These are phyloP conservation scores for Parazoanthus darwini DNA, from an alignment of 92 coral and sea anemone species.

Conservation along the genomic window DNA sequence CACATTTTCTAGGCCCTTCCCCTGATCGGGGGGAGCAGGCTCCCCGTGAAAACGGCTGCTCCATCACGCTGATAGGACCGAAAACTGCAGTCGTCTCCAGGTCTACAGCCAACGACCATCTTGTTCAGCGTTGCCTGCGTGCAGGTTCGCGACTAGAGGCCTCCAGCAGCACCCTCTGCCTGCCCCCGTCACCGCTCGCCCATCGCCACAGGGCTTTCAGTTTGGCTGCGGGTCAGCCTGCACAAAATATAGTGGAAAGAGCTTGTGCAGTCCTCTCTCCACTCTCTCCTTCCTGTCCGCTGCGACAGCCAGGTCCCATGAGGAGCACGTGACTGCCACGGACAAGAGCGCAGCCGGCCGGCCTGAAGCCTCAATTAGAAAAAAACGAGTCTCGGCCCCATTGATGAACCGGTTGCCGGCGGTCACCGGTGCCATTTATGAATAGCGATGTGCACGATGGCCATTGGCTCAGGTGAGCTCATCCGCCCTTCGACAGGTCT, in stretches of 20 bases:
- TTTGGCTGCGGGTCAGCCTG: slow-evolving; percentile 16
- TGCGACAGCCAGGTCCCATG: not conserved
- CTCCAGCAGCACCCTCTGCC: slow-evolving; percentile 29
- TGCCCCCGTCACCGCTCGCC: slow-evolving; percentile 34
- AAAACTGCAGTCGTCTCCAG: not conserved
- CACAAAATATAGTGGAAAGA: slow-evolving; percentile 23
- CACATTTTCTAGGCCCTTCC: slow-evolving; percentile 10
- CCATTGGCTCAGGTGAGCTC: too few species aligned
- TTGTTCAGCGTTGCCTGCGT: not conserved
- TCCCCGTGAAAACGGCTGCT: not conserved
- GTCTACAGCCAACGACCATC: not conserved
- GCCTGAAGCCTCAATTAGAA: not conserved
- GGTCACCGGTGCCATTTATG: too few species aligned
- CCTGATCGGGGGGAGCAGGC: slow-evolving; percentile 32
- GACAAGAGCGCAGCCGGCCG: slow-evolving; percentile 21
- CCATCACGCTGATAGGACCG: not conserved
- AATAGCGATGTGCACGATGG: too few species aligned
- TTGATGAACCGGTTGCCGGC: too few species aligned
- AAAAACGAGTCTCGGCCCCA: too few species aligned
- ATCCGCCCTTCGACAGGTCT: too few species aligned
- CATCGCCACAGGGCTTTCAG: slow-evolving; percentile 32
- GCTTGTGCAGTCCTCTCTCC: slow-evolving; percentile 23
- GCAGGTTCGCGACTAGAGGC: slow-evolving; percentile 27
- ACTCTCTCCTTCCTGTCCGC: slow-evolving; percentile 24
- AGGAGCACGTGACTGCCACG: slow-evolving; percentile 16